Conservation (phyloP, 2,797 vertebrate genomes). For the Mormyrops attenuatus region DNA sequence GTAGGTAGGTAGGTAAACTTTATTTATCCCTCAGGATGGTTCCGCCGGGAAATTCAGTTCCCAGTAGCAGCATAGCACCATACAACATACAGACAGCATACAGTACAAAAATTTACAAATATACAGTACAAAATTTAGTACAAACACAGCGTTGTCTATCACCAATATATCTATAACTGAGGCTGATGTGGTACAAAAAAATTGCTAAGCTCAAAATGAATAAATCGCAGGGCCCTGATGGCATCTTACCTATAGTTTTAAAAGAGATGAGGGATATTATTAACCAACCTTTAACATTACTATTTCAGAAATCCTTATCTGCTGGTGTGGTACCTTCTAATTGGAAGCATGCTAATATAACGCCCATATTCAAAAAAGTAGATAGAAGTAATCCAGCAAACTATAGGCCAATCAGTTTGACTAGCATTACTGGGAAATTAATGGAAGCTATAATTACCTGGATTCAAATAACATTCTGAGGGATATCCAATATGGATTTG, state of each 20-base stretch:
- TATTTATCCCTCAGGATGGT: no score
- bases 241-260: neutral
- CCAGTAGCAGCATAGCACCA: no score
- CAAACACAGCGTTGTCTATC: neutral
- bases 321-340: no score
- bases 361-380: neutral
- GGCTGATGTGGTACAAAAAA: no score
- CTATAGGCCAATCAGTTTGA: neutral
- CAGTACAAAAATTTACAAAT: no score
- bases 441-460: neutral
- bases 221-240: no score
- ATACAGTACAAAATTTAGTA: no score
- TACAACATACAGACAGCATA: no score
- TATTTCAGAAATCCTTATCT: neutral
- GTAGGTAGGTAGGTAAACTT: no score
- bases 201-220: no score
- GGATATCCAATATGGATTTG: neutral
- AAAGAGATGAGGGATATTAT: neutral
- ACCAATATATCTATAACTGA: neutral
- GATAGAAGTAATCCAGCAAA: neutral
- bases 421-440: neutral
- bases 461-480: neutral
- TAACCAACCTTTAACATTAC: no score
- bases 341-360: neutral
- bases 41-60: no score